phyloP scores from a whole-genome alignment of 30 jellyfish, hydroid and myxozoan species.

The Catostylus mosaicus region DNA sequence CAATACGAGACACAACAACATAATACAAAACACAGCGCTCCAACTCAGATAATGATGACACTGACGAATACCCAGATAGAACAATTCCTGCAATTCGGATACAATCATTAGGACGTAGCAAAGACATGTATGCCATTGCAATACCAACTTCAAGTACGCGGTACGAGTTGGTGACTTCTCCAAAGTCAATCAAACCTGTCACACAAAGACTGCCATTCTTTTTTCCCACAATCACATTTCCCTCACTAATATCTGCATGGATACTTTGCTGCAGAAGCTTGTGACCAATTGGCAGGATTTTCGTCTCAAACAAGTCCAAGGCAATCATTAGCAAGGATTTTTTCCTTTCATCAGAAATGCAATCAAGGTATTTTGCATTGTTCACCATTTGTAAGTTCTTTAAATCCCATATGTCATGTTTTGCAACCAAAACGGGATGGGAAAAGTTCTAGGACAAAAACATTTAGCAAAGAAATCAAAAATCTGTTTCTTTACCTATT shows the following conservation, averaged over 20 bases:
- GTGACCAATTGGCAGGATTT: conserved; percentile 20
- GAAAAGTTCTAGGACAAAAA: conserved; percentile 37
- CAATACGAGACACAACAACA: conserved; percentile 36
- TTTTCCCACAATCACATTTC: conserved; percentile 1
- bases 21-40: conserved; percentile 28
- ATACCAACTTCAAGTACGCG: conserved; percentile 60
- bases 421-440: conserved; percentile 38
- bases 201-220: not conserved
- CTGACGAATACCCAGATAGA: conserved; percentile 42
- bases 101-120: conserved; percentile 32
- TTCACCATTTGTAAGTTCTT: conserved; percentile 25
- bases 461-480: too few relatives aligned
- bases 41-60: not conserved
- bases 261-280: conserved; percentile 43
- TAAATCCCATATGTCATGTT: conserved; percentile 42
- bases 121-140: conserved; percentile 48
- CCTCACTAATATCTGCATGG: conserved; percentile 37
- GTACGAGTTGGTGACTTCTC: conserved; percentile 46
- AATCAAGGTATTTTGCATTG: conserved; percentile 43
- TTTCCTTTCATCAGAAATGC: conserved; percentile 4
- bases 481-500: too few relatives aligned
- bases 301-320: conserved; percentile 16
- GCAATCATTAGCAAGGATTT: conserved; percentile 4
- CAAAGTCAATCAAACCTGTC: conserved; percentile 62
- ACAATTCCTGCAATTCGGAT: conserved; percentile 20